A percentile compares a stretch with the other conserved stretches of the same genome.
phyloP scores from a whole-genome alignment of 2,797 vertebrate species.

The Poecile montanus region DNA sequence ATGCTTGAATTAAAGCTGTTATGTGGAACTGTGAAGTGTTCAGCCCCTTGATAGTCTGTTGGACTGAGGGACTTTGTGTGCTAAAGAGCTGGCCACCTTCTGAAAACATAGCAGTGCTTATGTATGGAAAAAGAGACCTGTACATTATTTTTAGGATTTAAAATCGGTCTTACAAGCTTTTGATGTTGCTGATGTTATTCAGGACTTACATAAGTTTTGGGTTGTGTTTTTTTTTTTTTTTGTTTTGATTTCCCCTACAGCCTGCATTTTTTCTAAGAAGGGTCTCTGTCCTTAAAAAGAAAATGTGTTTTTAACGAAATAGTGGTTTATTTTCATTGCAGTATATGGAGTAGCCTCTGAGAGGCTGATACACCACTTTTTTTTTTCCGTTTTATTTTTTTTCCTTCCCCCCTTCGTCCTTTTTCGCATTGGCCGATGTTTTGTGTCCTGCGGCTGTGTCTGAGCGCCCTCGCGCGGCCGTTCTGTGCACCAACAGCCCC shows the following conservation, averaged over 20 bases:
- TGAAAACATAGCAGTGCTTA: background rate
- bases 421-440: rapidly evolving
- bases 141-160: background rate
- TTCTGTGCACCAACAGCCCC: background rate
- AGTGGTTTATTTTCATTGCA: background rate
- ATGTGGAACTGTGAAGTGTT: background rate
- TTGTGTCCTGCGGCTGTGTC: background rate
- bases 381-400: rapidly evolving
- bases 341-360: rapidly evolving
- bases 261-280: background rate
- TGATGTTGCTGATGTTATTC: background rate
- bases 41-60: background rate
- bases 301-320: background rate
- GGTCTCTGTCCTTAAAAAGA: background rate
- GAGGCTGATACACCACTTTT: background rate
- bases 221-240: background rate
- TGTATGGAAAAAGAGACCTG: background rate
- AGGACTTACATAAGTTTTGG: background rate
- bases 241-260: background rate
- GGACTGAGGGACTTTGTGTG: background rate
- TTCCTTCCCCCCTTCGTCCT: rapidly evolving
- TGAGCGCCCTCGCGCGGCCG: background rate
- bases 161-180: background rate
- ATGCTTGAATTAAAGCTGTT: background rate
- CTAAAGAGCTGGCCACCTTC: background rate